Evolutionary conservation across 2,113 vertebrate genomes (phyloP), one percentile per base, ranked within the genome.

Genomic region (Oreochromis niloticus): DNA sequence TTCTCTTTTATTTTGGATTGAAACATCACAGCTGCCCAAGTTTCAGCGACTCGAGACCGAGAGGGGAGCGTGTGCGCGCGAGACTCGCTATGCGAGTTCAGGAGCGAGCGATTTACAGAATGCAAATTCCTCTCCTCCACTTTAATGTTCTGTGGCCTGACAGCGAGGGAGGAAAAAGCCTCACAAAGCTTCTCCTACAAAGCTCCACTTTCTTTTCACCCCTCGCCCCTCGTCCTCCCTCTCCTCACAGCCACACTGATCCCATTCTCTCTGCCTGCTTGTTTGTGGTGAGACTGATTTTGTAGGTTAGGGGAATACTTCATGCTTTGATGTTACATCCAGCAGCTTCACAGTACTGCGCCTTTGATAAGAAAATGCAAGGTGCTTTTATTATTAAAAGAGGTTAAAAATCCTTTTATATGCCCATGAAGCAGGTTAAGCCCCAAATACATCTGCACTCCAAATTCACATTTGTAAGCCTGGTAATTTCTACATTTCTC

Each of bases 41-140:
- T 46, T 30, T 63, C 56, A 50, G 56, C 32, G 12, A 82, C 55
- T 34, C 9, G n/a, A 19, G 12, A 24, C 24, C 13, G 3, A 6
- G 9, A 0, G 36, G 24, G 16, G 43, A 61, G 14, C 30, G 3
- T 32, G 59, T 43, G 22, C 55, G 68, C 11, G 2, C 3, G 36
- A 48, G 46, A 16, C 48, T 6, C 41, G 5, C 52, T 80, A 41
- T 19, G 89, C 6, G 82, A 86, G 84, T 14, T 34, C 6, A 19
- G 46, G 59, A 68, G 32, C 55, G 59, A 66, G 80, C 85, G 16
- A 84, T 89, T 91, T 89, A 63, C 71, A 89, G 90, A 93, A 94
- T 90, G 94, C 89, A 92, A 90, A 93, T 93, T 94, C 88, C 88
- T 91, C 89, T 92, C 91, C 90, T 91, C 91, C 91, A 81, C 91